A percentile compares a stretch with the other conserved stretches of the same genome.
phyloP scores from a whole-genome alignment of 2,113 vertebrate genomes.

The Callipepla squamata region DNA sequence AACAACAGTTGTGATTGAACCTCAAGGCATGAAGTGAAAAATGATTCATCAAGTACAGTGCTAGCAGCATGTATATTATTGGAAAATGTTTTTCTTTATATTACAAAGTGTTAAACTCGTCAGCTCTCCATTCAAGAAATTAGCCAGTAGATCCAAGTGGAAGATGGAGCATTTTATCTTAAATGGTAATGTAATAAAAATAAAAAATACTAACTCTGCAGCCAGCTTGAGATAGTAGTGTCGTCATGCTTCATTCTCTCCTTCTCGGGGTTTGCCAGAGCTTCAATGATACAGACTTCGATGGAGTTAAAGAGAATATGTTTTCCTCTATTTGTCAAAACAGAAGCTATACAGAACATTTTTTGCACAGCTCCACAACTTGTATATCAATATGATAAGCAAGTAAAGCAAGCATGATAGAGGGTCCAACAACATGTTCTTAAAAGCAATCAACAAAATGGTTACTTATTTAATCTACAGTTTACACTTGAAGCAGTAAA shows the following conservation, averaged over 20 bases:
- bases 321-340: neutral
- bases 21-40: neutral
- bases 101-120: neutral
- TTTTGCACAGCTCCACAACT: neutral
- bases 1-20: neutral
- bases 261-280: constrained; percentile 97
- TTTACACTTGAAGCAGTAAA: neutral
- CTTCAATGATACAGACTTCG: constrained; percentile 98
- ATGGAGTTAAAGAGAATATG: constrained; percentile 76
- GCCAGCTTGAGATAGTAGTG: constrained; percentile 97
- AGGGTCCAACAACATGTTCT: neutral
- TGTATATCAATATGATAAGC: neutral
- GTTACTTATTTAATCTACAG: neutral
- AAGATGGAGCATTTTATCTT: neutral
- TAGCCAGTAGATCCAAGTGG: neutral
- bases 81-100: no score
- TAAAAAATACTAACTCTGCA: constrained; percentile 89
- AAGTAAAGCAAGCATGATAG: neutral
- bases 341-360: neutral
- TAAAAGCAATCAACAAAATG: neutral
- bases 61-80: neutral
- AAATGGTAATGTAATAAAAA: neutral
- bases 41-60: neutral
- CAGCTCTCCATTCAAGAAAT: neutral
- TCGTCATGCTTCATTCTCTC: constrained; percentile 99